Conservation (phyloP, 1,140 invertebrate genomes). For the Zeugodacus cucurbitae region DNA sequence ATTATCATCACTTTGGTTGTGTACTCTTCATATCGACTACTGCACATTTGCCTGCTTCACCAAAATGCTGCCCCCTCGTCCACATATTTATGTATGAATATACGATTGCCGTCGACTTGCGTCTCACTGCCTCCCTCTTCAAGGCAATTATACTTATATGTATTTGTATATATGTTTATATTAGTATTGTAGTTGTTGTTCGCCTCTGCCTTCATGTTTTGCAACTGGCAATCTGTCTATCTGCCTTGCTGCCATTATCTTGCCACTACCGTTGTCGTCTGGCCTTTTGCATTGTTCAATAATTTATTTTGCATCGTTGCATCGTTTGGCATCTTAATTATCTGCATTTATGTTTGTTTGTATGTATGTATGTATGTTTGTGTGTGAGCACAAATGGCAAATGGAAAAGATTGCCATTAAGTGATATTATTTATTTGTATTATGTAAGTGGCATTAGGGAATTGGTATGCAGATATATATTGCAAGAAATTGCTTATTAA, state of each 20-base stretch:
- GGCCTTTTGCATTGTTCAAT: conserved; percentile 22
- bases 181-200: not conserved
- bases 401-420: conserved; percentile 14
- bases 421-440: not conserved
- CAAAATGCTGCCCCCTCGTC: not conserved
- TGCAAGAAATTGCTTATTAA: too few relatives aligned
- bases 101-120: not conserved
- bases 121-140: not conserved
- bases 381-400: not conserved
- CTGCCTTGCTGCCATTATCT: not conserved
- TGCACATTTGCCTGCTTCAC: not conserved
- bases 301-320: conserved; percentile 28
- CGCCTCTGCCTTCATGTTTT: not conserved
- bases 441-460: not conserved
- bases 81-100: not conserved
- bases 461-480: not conserved
- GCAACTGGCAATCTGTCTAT: not conserved
- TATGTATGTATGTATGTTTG: not conserved
- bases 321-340: conserved; percentile 35
- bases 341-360: not conserved
- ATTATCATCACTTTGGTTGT: not conserved
- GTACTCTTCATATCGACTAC: not conserved
- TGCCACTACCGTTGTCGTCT: not conserved
- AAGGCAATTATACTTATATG: not conserved
- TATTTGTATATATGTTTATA: not conserved